Evolutionary conservation across 2,797 vertebrate genomes (phyloP), one percentile per base, ranked within the genome.

Genomic region (Chiroxiphia lanceolata): DNA sequence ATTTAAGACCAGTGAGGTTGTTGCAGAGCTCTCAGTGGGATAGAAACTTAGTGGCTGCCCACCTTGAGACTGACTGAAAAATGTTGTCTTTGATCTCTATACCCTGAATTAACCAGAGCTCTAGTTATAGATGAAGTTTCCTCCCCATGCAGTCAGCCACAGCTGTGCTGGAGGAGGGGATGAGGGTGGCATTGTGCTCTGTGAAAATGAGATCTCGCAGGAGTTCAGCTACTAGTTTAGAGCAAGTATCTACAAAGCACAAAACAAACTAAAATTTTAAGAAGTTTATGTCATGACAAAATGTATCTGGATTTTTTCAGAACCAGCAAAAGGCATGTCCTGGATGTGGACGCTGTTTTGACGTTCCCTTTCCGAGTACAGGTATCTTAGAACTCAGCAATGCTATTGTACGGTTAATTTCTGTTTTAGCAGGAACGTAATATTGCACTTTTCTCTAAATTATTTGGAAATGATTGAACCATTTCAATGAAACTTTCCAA

Each of bases 401-500:
- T 67, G 20, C 53, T 70, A 54, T 82, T 69, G 44, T 70, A 87
- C 0, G 1, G 47, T 94, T 94, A 87, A 83, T 93, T 94, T 92
- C 69, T 48, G 18, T 77, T 95, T 68, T 48, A 83, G 18, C 36
- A 56, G 51, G 51, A 80, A 69, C 3, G 0, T 87, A 85, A 60
- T 63, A 42, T 64, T 88, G 60, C 44, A 65, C 79, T 87, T 91
- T 86, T 83, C 21, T 78, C 76, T 88, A 93, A 94, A 87, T 69
- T 15, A 65, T 71, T 90, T 93, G 63, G 65, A 96, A 94, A 68
- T 74, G 31, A 59, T 33, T 44, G 81, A 92, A 89, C 14, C 29
- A 23, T 85, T 91, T 86, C 6, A 90, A 85, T 33, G 72, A 88
- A 91, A 72, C 72, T 91, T 95, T 93, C 90, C 54, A 83, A 88